These are phyloP conservation scores for Drosophila rellima DNA, from an alignment of 2,888 invertebrate genomes.

Conservation along the genomic window DNA sequence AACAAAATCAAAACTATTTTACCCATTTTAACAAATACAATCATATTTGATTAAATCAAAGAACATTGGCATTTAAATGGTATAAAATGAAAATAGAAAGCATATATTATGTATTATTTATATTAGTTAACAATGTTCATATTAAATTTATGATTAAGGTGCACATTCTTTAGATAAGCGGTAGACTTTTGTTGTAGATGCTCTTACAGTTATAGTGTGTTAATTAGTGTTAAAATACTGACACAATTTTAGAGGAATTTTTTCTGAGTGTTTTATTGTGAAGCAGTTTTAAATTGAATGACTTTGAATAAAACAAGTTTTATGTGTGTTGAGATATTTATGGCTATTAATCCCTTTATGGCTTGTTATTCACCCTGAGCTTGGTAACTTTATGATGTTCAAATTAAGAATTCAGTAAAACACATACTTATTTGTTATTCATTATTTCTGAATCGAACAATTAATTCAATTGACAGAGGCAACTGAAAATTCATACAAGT, in stretches of 20 bases:
- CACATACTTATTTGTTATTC: slow-evolving; percentile 32
- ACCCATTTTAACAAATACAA: no score
- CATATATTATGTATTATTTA: no score
- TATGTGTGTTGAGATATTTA: not conserved
- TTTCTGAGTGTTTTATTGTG: not conserved
- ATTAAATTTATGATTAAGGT: no score
- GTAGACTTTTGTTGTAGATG: no score
- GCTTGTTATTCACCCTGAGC: not conserved
- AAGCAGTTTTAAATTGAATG: not conserved
- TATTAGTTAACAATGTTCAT: no score
- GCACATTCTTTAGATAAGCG: no score
- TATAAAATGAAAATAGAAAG: no score
- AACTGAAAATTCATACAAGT: not conserved
- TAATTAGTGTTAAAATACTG: no score
- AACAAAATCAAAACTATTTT: not conserved
- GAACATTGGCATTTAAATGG: no score
- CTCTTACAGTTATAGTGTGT: no score
- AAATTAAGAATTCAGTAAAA: not conserved
- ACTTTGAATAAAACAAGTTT: not conserved
- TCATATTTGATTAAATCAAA: no score
- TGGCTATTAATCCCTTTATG: not conserved
- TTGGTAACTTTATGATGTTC: not conserved
- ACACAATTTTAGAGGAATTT: no score
- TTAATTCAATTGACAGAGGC: slow-evolving; percentile 28
- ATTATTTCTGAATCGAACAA: slow-evolving; percentile 40